Evolutionary conservation across 2,797 vertebrate species (phyloP), one percentile per base, ranked within the genome.

Genomic region (Sebastiscus tertius): DNA sequence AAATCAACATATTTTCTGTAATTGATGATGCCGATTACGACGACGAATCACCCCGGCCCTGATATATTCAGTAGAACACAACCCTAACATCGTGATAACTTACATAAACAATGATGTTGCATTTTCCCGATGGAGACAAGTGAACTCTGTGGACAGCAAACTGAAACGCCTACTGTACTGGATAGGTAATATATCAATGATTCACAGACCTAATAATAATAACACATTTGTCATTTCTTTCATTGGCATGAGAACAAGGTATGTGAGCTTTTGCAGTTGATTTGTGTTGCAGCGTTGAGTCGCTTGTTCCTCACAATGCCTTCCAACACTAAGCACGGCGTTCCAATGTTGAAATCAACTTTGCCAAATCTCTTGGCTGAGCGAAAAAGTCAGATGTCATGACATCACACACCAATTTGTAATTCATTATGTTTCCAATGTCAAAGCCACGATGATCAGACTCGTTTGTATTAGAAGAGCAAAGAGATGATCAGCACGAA

Each of bases 281-380:
- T 77, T 75, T 34, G 33, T 67, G 33, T 24, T 68, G 33, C 61
- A 65, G 24, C 10, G 11, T 68, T 71, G 46, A 10, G 24, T 75
- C 36, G 18, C 27, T 73, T 65, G 36, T 75, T 82, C 36, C 29
- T 26, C 22, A 66, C 58, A 59, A 24, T 54, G 56, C 14, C 12
- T 36, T 81, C 59, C 65, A 64, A 76, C 66, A 58, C 10, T 12
- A 60, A 80, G 56, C 62, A 27, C 67, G 46, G 68, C 1, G 18
- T 71, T 78, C 65, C 74, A 78, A 3, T 46, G 55, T 67, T 55
- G 52, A 31, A 13, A 56, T 34, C 16, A 16, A 31, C 5, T 8
- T 10, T 75, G 79, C 70, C 80, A 89, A 81, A 18, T 76, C 34
- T 75, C 52, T 82, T 78, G 71, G 73, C 72, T 46, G 62, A 27